phyloP scores from a whole-genome alignment of 1,140 invertebrate species.

The Calliopsis andreniformis region DNA sequence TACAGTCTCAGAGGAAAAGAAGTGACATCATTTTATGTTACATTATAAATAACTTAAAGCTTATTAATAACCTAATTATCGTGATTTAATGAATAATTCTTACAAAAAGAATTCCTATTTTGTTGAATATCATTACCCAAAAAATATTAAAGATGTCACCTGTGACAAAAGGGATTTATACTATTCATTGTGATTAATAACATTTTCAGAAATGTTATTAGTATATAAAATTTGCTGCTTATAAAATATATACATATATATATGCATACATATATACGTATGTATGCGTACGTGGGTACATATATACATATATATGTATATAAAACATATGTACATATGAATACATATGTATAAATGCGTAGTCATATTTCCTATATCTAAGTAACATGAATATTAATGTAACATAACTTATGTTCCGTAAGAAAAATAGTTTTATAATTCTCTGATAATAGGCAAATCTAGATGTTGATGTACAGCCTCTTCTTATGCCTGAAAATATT shows the following conservation, averaged over 20 bases:
- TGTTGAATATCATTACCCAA: background rate
- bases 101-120: conserved; percentile 12
- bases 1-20: conserved; percentile 70
- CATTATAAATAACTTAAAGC: background rate
- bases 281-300: too few relatives aligned
- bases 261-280: too few relatives aligned
- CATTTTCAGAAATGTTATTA: background rate
- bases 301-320: conserved; percentile 4
- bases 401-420: conserved; percentile 48
- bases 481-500: conserved; percentile 31
- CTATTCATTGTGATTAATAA: background rate
- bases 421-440: conserved; percentile 6
- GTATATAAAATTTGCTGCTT: conserved; percentile 4
- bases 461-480: conserved; percentile 17
- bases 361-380: conserved; percentile 22
- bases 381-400: conserved; percentile 32
- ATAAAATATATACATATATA: conserved; percentile 14
- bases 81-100: background rate
- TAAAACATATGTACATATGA: background rate
- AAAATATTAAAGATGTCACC: background rate
- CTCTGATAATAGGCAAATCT: background rate
- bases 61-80: background rate
- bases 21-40: conserved; percentile 15
- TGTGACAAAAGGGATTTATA: conserved; percentile 2
- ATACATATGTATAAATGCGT: background rate